These are phyloP conservation scores for Pelochelys cantorii DNA, from an alignment of 2,797 vertebrate genomes.

Conservation along the genomic window DNA sequence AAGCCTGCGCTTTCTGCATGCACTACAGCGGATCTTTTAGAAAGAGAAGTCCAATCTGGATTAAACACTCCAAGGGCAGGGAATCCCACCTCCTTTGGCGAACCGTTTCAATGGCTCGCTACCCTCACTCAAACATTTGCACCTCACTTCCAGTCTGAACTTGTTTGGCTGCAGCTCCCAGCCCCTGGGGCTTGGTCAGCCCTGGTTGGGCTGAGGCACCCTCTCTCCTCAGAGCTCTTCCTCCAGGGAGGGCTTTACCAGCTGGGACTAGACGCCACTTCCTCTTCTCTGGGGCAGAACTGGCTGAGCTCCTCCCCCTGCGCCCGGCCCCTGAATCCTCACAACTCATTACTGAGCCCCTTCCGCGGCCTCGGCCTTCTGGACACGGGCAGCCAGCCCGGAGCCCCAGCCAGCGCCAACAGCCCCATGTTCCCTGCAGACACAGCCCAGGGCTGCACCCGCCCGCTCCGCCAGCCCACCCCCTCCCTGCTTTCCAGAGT, in stretches of 20 bases:
- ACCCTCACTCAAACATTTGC: slow-evolving; percentile 16
- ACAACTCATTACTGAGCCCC: neutral
- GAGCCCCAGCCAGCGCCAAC: neutral
- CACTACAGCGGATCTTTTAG: neutral
- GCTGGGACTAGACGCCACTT: accelerated
- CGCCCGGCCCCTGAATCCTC: neutral
- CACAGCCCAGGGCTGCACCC: no score
- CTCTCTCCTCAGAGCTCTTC: neutral
- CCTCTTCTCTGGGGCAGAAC: neutral
- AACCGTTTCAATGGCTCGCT: neutral
- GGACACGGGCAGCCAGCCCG: neutral
- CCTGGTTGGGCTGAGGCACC: neutral
- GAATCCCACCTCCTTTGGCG: neutral
- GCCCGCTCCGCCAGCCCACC: neutral
- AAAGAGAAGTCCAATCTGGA: neutral
- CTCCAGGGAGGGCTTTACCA: neutral
- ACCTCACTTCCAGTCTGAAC: neutral
- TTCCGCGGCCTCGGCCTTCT: neutral
- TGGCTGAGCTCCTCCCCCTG: neutral
- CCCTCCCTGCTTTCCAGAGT: neutral
- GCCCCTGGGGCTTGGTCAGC: neutral
- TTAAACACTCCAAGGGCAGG: neutral
- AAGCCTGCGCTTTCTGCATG: neutral
- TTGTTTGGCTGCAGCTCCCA: neutral
- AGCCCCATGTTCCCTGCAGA: neutral